Evolutionary conservation across 2,888 invertebrate genomes (phyloP).

Genomic region (Parnassius orleans): DNA sequence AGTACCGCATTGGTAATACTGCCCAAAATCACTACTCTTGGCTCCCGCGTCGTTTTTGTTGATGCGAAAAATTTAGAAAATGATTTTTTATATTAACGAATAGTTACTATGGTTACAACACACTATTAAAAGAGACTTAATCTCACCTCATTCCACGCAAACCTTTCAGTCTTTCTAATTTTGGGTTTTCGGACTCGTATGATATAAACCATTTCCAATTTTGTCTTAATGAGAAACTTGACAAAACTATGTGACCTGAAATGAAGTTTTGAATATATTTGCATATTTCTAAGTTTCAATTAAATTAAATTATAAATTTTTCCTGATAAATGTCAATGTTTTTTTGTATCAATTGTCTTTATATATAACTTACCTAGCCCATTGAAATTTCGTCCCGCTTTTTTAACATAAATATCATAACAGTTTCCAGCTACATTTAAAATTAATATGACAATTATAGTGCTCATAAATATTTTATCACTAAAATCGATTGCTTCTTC

Average conservation of each 20-base stretch:
- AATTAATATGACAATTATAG: background rate
- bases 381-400: background rate
- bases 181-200: slow-evolving; percentile 21
- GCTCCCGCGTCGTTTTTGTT: no score
- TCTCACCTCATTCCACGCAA: slow-evolving; percentile 34
- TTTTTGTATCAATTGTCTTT: background rate
- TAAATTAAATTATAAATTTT: no score
- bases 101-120: no score
- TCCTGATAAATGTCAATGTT: no score
- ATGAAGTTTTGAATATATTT: background rate
- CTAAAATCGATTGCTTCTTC: background rate
- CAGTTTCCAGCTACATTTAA: background rate
- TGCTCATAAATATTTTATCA: background rate
- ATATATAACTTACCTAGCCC: background rate
- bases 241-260: slow-evolving; percentile 26
- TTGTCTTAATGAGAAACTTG: slow-evolving; percentile 32
- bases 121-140: background rate
- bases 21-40: no score
- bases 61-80: no score
- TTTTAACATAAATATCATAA: background rate
- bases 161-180: slow-evolving; percentile 24
- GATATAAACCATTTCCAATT: slow-evolving; percentile 32
- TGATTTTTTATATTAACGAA: no score
- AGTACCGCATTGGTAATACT: no score
- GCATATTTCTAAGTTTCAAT: background rate